Conservation (phyloP, 2,888 invertebrate species). For the Omphaloscelis lunosa region DNA sequence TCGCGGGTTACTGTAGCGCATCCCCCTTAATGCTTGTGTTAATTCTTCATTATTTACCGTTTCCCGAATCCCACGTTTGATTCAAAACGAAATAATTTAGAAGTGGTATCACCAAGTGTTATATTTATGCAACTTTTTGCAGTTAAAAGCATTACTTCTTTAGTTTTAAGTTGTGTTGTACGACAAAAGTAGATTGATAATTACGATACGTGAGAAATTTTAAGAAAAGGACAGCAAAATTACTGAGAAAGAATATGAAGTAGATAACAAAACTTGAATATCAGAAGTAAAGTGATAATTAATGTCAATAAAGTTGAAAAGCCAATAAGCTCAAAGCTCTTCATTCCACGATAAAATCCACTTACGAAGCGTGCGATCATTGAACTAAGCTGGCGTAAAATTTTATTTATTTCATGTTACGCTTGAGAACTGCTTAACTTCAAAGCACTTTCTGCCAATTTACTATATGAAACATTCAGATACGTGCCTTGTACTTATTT, state of each 20-base stretch:
- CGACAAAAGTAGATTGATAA: neutral
- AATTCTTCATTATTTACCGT: neutral
- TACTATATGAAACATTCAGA: constrained; percentile 69
- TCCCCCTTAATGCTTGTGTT: neutral
- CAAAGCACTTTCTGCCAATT: constrained; percentile 65
- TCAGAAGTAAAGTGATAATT: constrained; percentile 21
- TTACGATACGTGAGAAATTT: too few species aligned
- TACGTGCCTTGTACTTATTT: constrained; percentile 73
- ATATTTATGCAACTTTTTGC: neutral
- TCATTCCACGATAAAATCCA: constrained; percentile 25
- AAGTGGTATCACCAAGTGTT: neutral
- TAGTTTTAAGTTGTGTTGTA: neutral
- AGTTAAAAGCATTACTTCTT: too few species aligned
- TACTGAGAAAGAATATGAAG: neutral
- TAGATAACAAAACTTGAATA: too few species aligned
- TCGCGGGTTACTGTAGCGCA: too few species aligned
- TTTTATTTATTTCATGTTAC: constrained; percentile 49
- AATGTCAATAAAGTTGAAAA: constrained; percentile 33
- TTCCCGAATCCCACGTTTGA: neutral
- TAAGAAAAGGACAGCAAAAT: neutral
- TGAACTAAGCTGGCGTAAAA: constrained; percentile 41
- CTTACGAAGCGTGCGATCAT: constrained; percentile 23
- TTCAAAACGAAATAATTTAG: neutral
- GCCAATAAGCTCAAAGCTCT: constrained; percentile 33
- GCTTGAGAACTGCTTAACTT: constrained; percentile 60